A percentile compares a stretch with the other conserved stretches of the same genome.
Evolutionary conservation across 1,140 invertebrate species (phyloP).

Genomic region (Lepeophtheirus salmonis): DNA sequence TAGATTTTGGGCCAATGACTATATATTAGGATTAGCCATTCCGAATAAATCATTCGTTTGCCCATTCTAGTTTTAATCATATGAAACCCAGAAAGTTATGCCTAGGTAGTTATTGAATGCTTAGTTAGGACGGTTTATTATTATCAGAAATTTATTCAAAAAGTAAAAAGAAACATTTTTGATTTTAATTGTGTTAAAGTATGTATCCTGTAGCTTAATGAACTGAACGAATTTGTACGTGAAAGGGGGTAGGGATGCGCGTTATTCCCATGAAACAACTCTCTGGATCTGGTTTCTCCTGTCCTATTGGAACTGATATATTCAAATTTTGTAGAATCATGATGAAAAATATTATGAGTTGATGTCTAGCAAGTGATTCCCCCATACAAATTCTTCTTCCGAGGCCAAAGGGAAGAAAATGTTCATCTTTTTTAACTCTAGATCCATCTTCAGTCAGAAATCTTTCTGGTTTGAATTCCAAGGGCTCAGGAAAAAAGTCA

Average conservation of each 20-base stretch:
- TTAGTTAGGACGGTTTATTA: no score
- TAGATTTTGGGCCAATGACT: no score
- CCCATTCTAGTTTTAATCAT: no score
- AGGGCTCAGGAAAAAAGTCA: background rate
- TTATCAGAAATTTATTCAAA: no score
- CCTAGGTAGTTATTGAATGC: no score
- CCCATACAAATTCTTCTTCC: background rate
- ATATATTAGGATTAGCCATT: no score
- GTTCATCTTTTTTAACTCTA: background rate
- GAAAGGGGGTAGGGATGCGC: constrained; percentile 2
- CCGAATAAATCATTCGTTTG: no score
- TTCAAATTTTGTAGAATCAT: background rate
- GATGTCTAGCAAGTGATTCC: background rate
- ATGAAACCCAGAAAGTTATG: no score
- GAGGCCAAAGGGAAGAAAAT: background rate
- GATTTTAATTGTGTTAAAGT: no score
- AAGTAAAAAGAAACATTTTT: no score
- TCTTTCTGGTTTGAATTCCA: background rate
- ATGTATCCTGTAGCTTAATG: no score
- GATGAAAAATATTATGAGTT: background rate
- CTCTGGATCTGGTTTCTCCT: background rate
- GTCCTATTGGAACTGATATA: background rate
- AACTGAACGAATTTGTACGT: background rate
- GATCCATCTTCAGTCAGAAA: constrained; percentile 1
- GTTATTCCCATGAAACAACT: background rate